Conservation (phyloP, 2,113 vertebrate genomes). For the Sceloporus tristichus region DNA sequence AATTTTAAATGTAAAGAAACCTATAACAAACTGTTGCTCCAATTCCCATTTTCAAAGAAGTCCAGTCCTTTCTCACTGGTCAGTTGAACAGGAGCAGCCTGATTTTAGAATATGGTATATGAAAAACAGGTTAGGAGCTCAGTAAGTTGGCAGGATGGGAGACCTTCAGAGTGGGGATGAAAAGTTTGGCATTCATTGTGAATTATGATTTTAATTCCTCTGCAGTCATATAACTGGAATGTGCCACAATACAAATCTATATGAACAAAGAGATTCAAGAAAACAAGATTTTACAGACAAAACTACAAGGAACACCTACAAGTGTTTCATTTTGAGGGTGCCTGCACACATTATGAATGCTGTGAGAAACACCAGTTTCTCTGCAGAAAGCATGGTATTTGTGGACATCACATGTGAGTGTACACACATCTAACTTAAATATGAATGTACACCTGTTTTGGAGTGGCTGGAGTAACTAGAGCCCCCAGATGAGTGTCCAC, state of each 20-base stretch:
- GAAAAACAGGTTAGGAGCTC: slow-evolving; percentile 73
- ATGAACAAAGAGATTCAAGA: slow-evolving; percentile 50
- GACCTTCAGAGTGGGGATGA: slow-evolving; percentile 63
- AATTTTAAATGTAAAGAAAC: slow-evolving; percentile 66
- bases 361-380: neutral
- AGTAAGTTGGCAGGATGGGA: slow-evolving; percentile 63
- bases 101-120: slow-evolving; percentile 40
- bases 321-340: neutral
- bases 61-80: slow-evolving; percentile 75
- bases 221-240: slow-evolving; percentile 61
- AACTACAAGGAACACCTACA: slow-evolving; percentile 8
- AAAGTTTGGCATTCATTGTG: slow-evolving; percentile 72
- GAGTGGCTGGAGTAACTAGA: neutral
- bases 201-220: slow-evolving; percentile 68
- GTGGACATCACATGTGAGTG: neutral
- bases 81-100: slow-evolving; percentile 74
- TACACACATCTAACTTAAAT: neutral
- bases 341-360: neutral
- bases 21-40: slow-evolving; percentile 77
- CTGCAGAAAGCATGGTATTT: neutral
- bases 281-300: slow-evolving; percentile 27
- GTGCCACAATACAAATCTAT: slow-evolving; percentile 18
- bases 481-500: neutral
- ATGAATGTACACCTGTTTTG: neutral
- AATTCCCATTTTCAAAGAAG: slow-evolving; percentile 68